These are phyloP conservation scores for Acleris literana DNA, from an alignment of 2,888 invertebrate species.

Conservation along the genomic window DNA sequence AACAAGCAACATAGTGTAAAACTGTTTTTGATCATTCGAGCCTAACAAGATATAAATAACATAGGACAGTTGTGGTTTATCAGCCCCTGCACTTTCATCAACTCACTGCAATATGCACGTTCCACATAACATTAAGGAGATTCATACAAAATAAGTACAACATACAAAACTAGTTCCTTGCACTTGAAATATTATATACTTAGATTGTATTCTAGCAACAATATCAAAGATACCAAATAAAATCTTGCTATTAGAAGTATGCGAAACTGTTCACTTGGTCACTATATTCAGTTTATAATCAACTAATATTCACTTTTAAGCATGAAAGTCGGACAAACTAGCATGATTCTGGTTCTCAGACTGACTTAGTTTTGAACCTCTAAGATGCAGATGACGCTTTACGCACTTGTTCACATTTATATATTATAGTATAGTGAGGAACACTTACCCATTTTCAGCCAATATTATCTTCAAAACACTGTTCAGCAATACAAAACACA, in stretches of 20 bases:
- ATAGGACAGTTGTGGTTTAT: not conserved
- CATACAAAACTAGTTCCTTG: not conserved
- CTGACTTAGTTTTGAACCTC: not conserved
- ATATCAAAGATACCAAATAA: not conserved
- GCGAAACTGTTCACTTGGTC: too few relatives aligned
- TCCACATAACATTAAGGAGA: not conserved
- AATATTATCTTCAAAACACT: conserved; percentile 53
- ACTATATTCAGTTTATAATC: not conserved
- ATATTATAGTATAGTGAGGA: not conserved
- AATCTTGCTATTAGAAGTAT: too few relatives aligned
- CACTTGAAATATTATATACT: not conserved
- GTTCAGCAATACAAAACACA: conserved; percentile 57
- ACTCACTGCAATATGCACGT: not conserved
- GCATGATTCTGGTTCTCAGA: conserved; percentile 9
- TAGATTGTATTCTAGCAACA: not conserved
- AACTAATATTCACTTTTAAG: not conserved
- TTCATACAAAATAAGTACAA: not conserved
- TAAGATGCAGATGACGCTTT: not conserved
- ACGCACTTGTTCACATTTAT: not conserved
- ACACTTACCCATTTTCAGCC: conserved; percentile 70
- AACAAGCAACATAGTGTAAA: too few relatives aligned
- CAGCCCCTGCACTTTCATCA: not conserved
- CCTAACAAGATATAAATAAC: not conserved
- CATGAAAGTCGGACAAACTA: conserved; percentile 13
- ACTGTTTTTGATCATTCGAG: not conserved